Evolutionary conservation across 2,113 vertebrate species (phyloP).

Genomic region (Pseudolaguvia tuberculata): DNA sequence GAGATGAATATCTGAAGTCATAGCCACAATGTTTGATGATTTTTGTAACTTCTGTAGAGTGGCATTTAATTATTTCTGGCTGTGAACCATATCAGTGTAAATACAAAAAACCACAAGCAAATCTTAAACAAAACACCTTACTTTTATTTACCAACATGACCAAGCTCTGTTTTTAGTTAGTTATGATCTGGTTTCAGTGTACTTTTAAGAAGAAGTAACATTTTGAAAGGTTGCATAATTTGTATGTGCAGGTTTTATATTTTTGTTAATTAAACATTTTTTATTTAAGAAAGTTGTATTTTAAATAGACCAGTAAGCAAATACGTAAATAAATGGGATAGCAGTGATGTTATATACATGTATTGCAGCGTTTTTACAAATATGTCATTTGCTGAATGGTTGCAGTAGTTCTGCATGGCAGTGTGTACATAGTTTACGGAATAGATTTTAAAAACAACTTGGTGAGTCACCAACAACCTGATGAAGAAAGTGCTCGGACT

Average conservation of each 20-base stretch:
- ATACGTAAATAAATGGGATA: too few species aligned
- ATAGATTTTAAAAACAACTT: too few species aligned
- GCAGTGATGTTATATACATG: not conserved
- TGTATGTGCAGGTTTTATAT: too few species aligned
- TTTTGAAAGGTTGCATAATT: not conserved
- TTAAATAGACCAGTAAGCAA: not conserved
- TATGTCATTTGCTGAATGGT: not conserved
- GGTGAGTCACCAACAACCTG: not conserved
- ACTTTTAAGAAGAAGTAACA: not conserved
- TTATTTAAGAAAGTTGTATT: not conserved
- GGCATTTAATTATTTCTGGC: too few species aligned
- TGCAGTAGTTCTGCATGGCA: too few species aligned
- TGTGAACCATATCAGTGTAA: too few species aligned
- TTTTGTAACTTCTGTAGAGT: too few species aligned
- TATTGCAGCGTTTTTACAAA: not conserved
- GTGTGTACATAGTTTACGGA: too few species aligned
- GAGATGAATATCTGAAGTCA: too few species aligned
- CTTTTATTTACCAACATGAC: not conserved
- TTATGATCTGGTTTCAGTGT: not conserved
- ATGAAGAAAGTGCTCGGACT: constrained; percentile 39
- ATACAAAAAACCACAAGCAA: too few species aligned
- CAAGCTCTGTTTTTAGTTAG: not conserved
- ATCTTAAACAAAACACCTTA: not conserved
- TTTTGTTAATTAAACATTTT: too few species aligned
- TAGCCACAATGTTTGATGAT: too few species aligned